Conservation (phyloP, 2,888 invertebrate species). For the Molorchus minor region DNA sequence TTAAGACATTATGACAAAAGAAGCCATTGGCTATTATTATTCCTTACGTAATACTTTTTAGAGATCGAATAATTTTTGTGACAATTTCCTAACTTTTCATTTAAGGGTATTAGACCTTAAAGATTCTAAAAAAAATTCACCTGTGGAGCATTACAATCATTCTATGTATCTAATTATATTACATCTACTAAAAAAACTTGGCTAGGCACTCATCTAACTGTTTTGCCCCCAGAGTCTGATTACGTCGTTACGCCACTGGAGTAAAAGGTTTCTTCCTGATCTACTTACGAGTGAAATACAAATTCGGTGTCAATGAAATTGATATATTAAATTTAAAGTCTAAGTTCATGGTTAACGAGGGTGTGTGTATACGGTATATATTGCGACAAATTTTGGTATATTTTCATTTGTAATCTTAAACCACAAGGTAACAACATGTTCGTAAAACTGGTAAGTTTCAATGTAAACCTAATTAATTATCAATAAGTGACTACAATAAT, state of each 20-base stretch:
- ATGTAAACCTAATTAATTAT: slow-evolving; percentile 9
- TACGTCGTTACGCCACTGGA: neutral
- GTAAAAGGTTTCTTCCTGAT: slow-evolving; percentile 18
- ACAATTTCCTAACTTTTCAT: too few relatives aligned
- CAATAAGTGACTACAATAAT: slow-evolving; percentile 18
- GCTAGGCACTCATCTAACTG: too few relatives aligned
- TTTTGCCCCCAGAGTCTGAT: neutral
- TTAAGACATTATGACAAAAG: too few relatives aligned
- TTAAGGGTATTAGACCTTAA: too few relatives aligned
- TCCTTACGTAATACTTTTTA: too few relatives aligned
- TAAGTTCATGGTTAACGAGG: slow-evolving; percentile 55
- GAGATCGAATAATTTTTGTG: too few relatives aligned
- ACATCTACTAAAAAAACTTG: too few relatives aligned
- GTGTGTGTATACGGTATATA: slow-evolving; percentile 59
- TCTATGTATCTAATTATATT: too few relatives aligned
- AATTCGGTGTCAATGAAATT: slow-evolving; percentile 11
- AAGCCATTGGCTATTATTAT: too few relatives aligned
- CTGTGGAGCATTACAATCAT: too few relatives aligned
- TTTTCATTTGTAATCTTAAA: slow-evolving; percentile 54
- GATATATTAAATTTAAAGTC: slow-evolving; percentile 16
- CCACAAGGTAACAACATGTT: slow-evolving; percentile 59
- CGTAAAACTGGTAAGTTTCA: slow-evolving; percentile 61
- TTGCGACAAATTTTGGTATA: slow-evolving; percentile 54
- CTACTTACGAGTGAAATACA: slow-evolving; percentile 9
- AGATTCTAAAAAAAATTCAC: too few relatives aligned